Evolutionary conservation across 2,797 vertebrate genomes (phyloP).

Genomic region (Pteronotus mesoamericanus): DNA sequence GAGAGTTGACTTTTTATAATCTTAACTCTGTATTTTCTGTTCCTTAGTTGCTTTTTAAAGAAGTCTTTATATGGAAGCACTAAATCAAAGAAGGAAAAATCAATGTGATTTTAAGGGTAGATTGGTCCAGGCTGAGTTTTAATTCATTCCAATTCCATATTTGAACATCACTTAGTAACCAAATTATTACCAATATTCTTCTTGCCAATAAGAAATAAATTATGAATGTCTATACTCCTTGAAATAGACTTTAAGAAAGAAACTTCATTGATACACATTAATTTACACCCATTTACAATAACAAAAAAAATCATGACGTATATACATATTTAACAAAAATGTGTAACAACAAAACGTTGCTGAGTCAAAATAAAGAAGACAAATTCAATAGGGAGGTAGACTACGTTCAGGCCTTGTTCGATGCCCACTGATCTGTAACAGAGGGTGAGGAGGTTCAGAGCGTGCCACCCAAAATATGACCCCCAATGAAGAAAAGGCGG

Average conservation of each 20-base stretch:
- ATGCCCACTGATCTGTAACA: background rate
- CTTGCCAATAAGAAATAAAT: conserved; percentile 8
- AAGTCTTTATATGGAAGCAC: background rate
- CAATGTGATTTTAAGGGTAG: background rate
- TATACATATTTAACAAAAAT: background rate
- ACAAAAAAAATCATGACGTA: background rate
- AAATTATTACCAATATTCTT: background rate
- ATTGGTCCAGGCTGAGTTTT: background rate
- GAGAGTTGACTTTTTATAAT: background rate
- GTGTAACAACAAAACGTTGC: background rate
- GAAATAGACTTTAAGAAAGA: conserved; percentile 12
- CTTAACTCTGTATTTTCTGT: conserved; percentile 16
- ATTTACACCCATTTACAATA: background rate
- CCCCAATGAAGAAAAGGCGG: background rate
- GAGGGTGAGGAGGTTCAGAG: background rate
- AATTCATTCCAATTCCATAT: conserved; percentile 9
- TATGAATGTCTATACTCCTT: background rate
- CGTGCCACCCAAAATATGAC: background rate
- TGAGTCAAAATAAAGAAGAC: background rate
- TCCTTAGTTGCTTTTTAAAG: background rate
- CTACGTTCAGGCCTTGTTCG: background rate
- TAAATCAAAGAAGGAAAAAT: background rate
- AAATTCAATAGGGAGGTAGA: background rate
- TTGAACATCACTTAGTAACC: background rate
- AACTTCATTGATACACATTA: background rate